Evolutionary conservation across 2,888 invertebrate genomes (phyloP), one percentile per base, ranked within the genome.

Genomic region (Cephus runcator): DNA sequence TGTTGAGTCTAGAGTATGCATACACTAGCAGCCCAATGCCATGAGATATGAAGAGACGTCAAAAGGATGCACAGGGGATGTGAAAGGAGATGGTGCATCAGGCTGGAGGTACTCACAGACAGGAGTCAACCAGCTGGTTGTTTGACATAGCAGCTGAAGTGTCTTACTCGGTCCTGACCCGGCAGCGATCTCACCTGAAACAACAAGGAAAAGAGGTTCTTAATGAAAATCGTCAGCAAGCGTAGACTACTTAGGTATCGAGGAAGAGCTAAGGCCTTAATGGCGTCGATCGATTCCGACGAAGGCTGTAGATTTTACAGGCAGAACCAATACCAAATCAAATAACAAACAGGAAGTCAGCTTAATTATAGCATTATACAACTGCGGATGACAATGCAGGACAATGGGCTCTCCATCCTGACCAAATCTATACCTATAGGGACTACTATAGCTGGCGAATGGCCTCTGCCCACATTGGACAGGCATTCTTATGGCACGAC

Each of bases 61-160:
- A 6, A 40, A 6, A 6, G 40, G 15, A 40, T 40, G 40, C 40
- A 40, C 40, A 40, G 40, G 40, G 40, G 40, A 15, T 71, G 23
- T n/a, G n/a, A 71, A 71, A 31, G 71, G 23, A 23, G 71, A n/a
- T 4, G 23, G 33, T 71, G 40, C 40, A 6, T 40, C 40, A 40
- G 15, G 15, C 40, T 40, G 40, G 12, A 56, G 31, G 88, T 93
- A 94, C 94, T 94, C 92, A 94, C 94, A 94, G 92, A 92, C 94
- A 94, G 87, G 94, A 93, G 92, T 94, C 94, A 92, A 94, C 93
- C 90, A 94, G 93, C 92, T 94, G 94, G 92, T 93, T 94, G 93
- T 93, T 93, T 91, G 94, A 93, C 94, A 94, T 94, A 90, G 91
- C 91, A 90, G 90, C 87, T 85, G 86, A 85, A 87, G 86, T 85